Percentiles rank a stretch among this genome's conserved stretches.
These are phyloP conservation scores for Scyliorhinus canicula DNA, from an alignment of 2,797 vertebrate genomes.

Conservation along the genomic window DNA sequence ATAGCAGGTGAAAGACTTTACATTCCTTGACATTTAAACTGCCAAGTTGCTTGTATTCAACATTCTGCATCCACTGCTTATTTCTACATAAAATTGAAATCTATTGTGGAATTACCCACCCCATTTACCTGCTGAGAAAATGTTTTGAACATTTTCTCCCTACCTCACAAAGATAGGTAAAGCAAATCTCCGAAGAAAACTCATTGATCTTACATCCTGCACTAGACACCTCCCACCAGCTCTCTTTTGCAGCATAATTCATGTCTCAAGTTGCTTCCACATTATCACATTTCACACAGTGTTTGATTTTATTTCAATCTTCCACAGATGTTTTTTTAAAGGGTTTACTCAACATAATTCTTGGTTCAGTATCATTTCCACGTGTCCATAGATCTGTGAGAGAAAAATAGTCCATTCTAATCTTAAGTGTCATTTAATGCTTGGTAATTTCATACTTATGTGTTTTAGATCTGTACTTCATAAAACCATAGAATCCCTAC, in stretches of 20 bases:
- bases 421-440: neutral
- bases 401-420: neutral
- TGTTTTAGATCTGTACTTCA: neutral
- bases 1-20: neutral
- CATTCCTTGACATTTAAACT: neutral
- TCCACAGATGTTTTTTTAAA: neutral
- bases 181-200: neutral
- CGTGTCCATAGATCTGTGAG: neutral
- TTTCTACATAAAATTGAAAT: neutral
- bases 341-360: neutral
- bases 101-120: neutral
- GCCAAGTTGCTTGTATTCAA: neutral
- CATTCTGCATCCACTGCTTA: neutral
- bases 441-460: neutral
- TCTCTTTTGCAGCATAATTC: neutral
- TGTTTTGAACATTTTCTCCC: neutral
- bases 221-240: neutral
- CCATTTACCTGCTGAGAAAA: neutral
- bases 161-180: neutral
- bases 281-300: neutral
- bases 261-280: neutral
- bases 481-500: no score
- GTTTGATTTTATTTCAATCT: neutral
- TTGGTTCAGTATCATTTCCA: neutral
- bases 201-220: neutral